Evolutionary conservation across 2,113 vertebrate species (phyloP), one percentile per base, ranked within the genome.

Genomic region (Diadophis punctatus): DNA sequence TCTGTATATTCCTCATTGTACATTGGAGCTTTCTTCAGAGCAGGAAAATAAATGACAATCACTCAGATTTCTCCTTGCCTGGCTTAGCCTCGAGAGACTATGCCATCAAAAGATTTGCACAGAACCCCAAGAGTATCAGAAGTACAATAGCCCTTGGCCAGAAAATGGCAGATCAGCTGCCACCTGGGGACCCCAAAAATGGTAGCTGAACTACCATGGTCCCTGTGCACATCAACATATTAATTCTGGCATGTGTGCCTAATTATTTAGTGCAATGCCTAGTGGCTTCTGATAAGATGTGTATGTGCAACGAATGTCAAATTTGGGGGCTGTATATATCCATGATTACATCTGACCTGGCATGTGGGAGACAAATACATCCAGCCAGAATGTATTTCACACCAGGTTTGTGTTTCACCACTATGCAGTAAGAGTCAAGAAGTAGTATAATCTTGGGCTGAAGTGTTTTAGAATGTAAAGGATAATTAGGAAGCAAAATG

Each of bases 1-100:
- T 97, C 95, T 92, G n/a, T 96, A 95, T 97, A 97, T 96, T 95
- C 93, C 93, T 97, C 95, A 94, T 95, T 94, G 95, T 96, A 92
- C 93, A 92, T 63, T 63, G 95, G 95, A 94, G 94, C 95, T 94
- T 96, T 88, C 34, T 97, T 95, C 95, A 95, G 95, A 97, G 96
- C 96, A 96, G 92, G 95, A 95, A 97, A 97, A 97, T 97, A 97
- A 97, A 97, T 96, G 94, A 96, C 96, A 95, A 96, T 92, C 90
- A 92, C 94, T 93, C 53, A 93, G 94, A 92, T 91, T 93, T 93
- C 93, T 93, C 93, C 74, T 91, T 93, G 95, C 96, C 93, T 96
- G 93, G 49, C 92, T 94, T 89, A 56, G 89, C 90, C 95, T 95
- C 93, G 52, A 96, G 95, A 95, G 96, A 96, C 88, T 94, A 93